These are phyloP conservation scores for Probaryconus sp. DNA, from an alignment of 1,140 invertebrate genomes.

Conservation along the genomic window DNA sequence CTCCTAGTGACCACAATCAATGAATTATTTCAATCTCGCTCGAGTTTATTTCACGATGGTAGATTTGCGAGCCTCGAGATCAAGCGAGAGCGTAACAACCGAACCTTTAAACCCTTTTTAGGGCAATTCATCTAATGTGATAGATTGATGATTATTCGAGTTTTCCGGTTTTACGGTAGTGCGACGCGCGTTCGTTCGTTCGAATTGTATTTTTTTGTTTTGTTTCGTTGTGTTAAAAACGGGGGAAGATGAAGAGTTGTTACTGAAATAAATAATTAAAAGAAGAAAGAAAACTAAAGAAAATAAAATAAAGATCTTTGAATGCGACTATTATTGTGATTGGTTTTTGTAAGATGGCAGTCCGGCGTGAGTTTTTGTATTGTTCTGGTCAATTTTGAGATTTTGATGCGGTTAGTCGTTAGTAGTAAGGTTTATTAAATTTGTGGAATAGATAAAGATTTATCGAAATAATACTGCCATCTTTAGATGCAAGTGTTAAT, in stretches of 20 bases:
- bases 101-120: constrained; percentile 60
- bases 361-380: constrained; percentile 56
- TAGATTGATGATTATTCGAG: constrained; percentile 39
- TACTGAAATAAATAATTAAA: too few species aligned
- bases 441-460: constrained; percentile 62
- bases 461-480: constrained; percentile 57
- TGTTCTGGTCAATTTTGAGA: constrained; percentile 62
- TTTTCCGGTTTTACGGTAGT: not conserved
- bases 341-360: constrained; percentile 61
- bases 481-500: constrained; percentile 60
- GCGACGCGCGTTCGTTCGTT: too few species aligned
- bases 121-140: constrained; percentile 57
- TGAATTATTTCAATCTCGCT: constrained; percentile 26
- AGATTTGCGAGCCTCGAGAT: constrained; percentile 52
- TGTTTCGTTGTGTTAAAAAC: too few species aligned
- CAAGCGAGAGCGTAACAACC: constrained; percentile 47
- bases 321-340: constrained; percentile 53
- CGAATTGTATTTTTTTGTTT: too few species aligned
- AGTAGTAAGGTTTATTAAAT: constrained; percentile 60
- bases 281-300: too few species aligned
- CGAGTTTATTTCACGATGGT: constrained; percentile 44
- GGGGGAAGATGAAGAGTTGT: too few species aligned
- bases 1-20: constrained; percentile 57
- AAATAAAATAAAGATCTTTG: constrained; percentile 3
- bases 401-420: constrained; percentile 60